These are phyloP conservation scores for Antitype chi DNA, from an alignment of 2,888 invertebrate genomes.

Conservation along the genomic window DNA sequence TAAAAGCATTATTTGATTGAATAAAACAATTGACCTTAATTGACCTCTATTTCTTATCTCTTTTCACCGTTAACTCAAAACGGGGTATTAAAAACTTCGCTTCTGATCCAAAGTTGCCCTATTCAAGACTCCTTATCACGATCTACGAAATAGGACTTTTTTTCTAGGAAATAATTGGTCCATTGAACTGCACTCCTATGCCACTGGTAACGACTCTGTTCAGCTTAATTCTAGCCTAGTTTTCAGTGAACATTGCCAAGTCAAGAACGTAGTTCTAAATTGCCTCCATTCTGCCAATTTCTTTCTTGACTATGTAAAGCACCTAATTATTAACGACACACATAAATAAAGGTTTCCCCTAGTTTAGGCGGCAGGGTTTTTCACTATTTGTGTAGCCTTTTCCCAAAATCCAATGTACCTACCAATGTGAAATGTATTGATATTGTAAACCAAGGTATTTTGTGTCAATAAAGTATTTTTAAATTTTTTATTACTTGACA, in stretches of 20 bases:
- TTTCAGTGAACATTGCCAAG: conserved; percentile 49
- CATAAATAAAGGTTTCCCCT: too few species aligned
- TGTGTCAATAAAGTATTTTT: too few species aligned
- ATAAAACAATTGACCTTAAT: neutral
- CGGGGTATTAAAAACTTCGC: conserved; percentile 19
- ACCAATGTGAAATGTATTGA: too few species aligned
- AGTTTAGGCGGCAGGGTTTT: too few species aligned
- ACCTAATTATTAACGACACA: neutral
- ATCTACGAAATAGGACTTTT: conserved; percentile 36
- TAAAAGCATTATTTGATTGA: neutral
- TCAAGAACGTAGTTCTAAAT: conserved; percentile 43
- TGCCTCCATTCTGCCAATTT: conserved; percentile 52
- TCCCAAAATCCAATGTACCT: too few species aligned
- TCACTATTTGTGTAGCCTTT: too few species aligned
- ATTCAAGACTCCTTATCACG: conserved; percentile 32
- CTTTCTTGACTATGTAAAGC: neutral
- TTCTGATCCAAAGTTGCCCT: conserved; percentile 19
- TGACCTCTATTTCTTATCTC: conserved; percentile 7
- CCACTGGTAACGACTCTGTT: conserved; percentile 17
- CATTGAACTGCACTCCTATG: conserved; percentile 19
- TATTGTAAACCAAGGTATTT: too few species aligned
- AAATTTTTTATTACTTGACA: neutral
- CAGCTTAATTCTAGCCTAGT: conserved; percentile 34
- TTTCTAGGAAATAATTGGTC: conserved; percentile 37
- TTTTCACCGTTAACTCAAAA: conserved; percentile 9